Conservation (phyloP, 1,140 invertebrate species). For the Heterodera schachtii region DNA sequence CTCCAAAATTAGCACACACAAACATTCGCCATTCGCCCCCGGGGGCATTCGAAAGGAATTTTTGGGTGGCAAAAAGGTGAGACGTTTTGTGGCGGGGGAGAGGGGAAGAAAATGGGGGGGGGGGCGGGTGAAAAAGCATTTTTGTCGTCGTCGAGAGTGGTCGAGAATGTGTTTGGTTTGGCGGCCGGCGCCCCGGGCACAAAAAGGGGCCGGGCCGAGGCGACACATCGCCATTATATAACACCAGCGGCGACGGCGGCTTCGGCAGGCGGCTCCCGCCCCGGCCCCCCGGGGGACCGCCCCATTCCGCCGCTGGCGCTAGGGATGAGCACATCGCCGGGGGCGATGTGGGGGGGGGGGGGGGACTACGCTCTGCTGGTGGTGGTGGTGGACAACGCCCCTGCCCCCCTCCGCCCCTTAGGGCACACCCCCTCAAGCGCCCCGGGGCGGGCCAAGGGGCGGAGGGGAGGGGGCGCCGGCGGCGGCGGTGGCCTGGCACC, state of each 20-base stretch:
- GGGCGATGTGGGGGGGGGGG: background rate
- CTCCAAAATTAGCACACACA: no score
- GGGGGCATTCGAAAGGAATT: background rate
- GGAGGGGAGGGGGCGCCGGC: background rate
- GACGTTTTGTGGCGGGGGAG: background rate
- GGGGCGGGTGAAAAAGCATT: background rate
- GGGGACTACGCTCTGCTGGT: background rate
- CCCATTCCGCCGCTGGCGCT: no score
- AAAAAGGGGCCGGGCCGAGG: no score
- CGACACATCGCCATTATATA: background rate
- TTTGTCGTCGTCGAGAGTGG: background rate
- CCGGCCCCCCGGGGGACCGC: background rate
- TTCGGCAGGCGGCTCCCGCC: background rate
- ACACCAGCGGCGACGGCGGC: background rate
- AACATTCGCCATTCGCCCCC: no score
- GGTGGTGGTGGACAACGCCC: background rate
- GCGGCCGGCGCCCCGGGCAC: no score
- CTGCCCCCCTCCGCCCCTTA: no score
- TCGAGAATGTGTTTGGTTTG: background rate
- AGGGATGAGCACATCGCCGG: no score
- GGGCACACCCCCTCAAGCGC: background rate
- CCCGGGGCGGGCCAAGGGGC: background rate
- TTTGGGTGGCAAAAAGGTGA: constrained; percentile 4
- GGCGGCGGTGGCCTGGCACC: constrained; percentile 7
- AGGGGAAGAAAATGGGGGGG: constrained; percentile 15